phyloP scores from a whole-genome alignment of 1,140 invertebrate genomes.

The Drosophila pallidifrons region DNA sequence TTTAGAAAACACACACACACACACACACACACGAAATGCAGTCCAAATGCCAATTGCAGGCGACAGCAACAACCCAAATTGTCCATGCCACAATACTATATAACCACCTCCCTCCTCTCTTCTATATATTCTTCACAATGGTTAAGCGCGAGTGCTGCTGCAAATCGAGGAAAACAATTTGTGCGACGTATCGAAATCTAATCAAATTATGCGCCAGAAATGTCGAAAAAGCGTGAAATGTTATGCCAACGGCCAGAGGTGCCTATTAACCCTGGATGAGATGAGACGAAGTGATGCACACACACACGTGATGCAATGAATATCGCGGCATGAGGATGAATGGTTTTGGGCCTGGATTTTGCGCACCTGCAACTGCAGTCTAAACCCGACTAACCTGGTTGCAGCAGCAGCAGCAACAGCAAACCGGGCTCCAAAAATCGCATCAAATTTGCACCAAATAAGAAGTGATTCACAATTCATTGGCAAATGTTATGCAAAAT shows the following conservation, averaged over 20 bases:
- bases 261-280: constrained; percentile 52
- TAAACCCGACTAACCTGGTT: neutral
- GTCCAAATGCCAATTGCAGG: constrained; percentile 31
- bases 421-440: constrained; percentile 48
- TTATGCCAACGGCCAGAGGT: constrained; percentile 53
- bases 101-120: too few species aligned
- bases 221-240: constrained; percentile 82
- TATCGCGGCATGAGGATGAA: neutral
- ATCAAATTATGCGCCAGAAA: constrained; percentile 82
- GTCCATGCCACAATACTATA: neutral
- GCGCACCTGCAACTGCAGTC: constrained; percentile 1
- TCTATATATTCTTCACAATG: too few species aligned
- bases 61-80: neutral
- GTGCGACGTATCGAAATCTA: constrained; percentile 73
- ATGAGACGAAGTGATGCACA: neutral
- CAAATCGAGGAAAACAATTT: constrained; percentile 72
- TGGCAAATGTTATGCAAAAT: constrained; percentile 80
- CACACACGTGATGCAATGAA: neutral
- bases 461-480: constrained; percentile 74
- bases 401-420: constrained; percentile 5
- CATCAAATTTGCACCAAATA: constrained; percentile 80
- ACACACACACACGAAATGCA: constrained; percentile 33
- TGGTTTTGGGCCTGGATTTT: constrained; percentile 1
- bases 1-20: constrained; percentile 56
- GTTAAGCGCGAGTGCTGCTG: neutral